Evolutionary conservation across 2,888 invertebrate genomes (phyloP).

Genomic region (Lypha dubia): DNA sequence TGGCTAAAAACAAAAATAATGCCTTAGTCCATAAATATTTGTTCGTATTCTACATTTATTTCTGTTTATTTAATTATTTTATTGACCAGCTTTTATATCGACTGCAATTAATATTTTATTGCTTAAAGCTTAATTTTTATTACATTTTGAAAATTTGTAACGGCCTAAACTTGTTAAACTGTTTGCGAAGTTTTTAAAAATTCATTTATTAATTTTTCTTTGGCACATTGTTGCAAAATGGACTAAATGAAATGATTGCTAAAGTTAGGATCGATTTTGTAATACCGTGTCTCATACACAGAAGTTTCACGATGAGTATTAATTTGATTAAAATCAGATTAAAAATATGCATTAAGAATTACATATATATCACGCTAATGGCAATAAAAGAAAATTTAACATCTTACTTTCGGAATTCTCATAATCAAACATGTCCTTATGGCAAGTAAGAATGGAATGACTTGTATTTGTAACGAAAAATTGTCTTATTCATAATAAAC

Average conservation of each 20-base stretch:
- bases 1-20: background rate
- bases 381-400: too few species aligned
- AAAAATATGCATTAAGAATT: too few species aligned
- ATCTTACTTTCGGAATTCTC: too few species aligned
- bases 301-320: too few species aligned
- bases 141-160: slow-evolving; percentile 33
- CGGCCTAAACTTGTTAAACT: background rate
- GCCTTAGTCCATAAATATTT: background rate
- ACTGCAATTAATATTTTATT: slow-evolving; percentile 26
- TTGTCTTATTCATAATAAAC: too few species aligned
- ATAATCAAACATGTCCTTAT: too few species aligned
- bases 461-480: too few species aligned
- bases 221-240: background rate
- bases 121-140: slow-evolving; percentile 33
- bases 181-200: background rate
- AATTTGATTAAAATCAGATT: too few species aligned
- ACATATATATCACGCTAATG: too few species aligned
- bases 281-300: background rate
- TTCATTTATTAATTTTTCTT: background rate
- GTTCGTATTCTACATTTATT: background rate
- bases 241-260: background rate
- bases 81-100: slow-evolving; percentile 15
- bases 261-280: background rate
- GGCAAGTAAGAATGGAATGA: too few species aligned
- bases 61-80: slow-evolving; percentile 34